Base-by-base conservation (phyloP, 2,888 invertebrate genomes). In the Melikaiella ostensackeni region DNA sequence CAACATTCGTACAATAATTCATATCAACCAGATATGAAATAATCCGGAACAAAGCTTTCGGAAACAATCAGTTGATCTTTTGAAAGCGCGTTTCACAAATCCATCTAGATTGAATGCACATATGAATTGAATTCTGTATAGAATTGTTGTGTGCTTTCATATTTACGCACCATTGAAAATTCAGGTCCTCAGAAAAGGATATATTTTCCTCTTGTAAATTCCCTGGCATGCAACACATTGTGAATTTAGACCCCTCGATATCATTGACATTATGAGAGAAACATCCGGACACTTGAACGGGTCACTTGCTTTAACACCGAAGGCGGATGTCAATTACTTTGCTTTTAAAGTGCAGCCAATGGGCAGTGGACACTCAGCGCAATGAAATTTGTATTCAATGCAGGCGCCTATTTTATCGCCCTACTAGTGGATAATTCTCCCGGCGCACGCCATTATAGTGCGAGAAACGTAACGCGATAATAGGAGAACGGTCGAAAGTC, bases 371-470 rank as follows among this genome's bases (percentile, higher is more conserved):
- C 66, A 66, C 63, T 35, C 35, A 24, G 70, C 30, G 11, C 33
- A 70, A 50, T 70, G 70, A 70, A 70, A 70, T 70, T 70, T n/a
- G 70, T 70, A 70, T 70, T 70, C 70, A 70, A 70, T 70, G 50
- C 50, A 70, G 46, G 50, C 50, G 33, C 70, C 21, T 70, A 70
- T 70, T 70, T 70, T 70, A 70, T 70, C 27, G 50, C 21, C 30
- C 50, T 30, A 30, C 70, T 70, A 50, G 70, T 33, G 70, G 50
- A 70, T 70, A 33, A 70, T 70, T 55, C 70, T 70, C 70, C 50
- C 6, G 50, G 70, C 50, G 50, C 50, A 50, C 50, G 50, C 70
- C 70, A 70, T 70, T 70, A 70, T 55, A 70, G 46, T 70, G 50
- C 50, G 30, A 70, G 70, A 50, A 24, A 38, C 42, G 46, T 66